These are phyloP conservation scores for Acanthisitta chloris DNA, from an alignment of 2,113 vertebrate species.

Conservation along the genomic window DNA sequence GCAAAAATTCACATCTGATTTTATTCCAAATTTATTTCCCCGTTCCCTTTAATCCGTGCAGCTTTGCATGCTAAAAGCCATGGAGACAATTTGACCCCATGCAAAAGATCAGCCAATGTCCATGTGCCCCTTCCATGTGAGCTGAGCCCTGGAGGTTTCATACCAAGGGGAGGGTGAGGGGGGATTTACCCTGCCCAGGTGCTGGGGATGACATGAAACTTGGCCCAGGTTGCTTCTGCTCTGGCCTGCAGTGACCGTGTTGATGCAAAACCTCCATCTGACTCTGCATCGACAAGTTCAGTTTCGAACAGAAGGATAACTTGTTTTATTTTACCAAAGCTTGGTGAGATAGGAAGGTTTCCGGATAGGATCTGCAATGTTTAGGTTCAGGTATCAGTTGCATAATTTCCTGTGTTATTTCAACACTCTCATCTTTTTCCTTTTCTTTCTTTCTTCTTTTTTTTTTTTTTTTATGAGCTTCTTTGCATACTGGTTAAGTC, in stretches of 20 bases:
- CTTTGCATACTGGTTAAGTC: conserved; percentile 35
- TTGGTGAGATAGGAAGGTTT: conserved; percentile 6
- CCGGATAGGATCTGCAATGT: background rate
- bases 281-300: background rate
- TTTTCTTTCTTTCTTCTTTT: background rate
- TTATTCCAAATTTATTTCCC: background rate
- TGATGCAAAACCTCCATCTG: background rate
- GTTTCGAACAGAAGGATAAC: background rate
- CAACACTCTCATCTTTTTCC: background rate
- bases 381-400: conserved; percentile 57
- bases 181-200: background rate
- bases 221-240: background rate
- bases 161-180: background rate
- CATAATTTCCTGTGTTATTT: conserved; percentile 63
- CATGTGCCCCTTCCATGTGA: fast-evolving
- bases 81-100: fast-evolving
- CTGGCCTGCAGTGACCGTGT: background rate
- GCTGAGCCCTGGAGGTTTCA: background rate
- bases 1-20: background rate
- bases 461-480: background rate
- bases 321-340: background rate
- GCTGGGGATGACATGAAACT: background rate
- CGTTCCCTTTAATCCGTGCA: background rate
- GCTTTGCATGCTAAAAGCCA: background rate
- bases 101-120: background rate